Conservation (phyloP, 2,888 invertebrate genomes). For the Coleophora deauratella region DNA sequence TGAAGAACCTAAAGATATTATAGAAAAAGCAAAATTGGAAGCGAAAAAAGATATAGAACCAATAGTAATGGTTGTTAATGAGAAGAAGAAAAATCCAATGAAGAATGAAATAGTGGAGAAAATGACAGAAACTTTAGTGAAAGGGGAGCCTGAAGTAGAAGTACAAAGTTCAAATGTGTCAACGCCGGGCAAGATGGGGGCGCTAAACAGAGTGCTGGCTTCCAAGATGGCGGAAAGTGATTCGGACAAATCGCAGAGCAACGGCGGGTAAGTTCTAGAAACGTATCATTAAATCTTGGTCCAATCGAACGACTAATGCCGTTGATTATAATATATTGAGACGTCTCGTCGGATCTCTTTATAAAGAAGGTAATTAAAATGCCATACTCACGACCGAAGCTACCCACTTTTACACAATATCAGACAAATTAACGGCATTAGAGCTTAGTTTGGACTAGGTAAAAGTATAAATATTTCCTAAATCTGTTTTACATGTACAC, state of each 20-base stretch:
- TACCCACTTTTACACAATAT: too few species aligned
- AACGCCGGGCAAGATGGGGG: constrained; percentile 30
- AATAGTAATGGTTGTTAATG: constrained; percentile 56
- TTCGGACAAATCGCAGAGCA: constrained; percentile 59
- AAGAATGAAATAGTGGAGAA: constrained; percentile 36
- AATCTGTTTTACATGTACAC: too few species aligned
- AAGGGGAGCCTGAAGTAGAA: constrained; percentile 75
- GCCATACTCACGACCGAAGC: too few species aligned
- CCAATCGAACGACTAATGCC: not conserved
- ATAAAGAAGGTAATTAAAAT: too few species aligned
- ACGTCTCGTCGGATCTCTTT: too few species aligned
- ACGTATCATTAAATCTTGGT: not conserved
- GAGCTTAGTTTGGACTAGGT: too few species aligned
- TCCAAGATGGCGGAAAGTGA: constrained; percentile 40
- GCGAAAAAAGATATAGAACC: constrained; percentile 51
- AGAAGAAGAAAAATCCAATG: constrained; percentile 37
- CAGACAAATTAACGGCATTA: too few species aligned
- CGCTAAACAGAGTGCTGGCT: constrained; percentile 19
- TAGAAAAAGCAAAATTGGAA: constrained; percentile 28
- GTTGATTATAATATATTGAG: too few species aligned
- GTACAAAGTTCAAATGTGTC: constrained; percentile 74
- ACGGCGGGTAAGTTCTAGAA: constrained; percentile 52
- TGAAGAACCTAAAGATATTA: constrained; percentile 45
- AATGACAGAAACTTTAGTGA: constrained; percentile 62
- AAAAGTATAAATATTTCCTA: too few species aligned